A percentile compares a stretch with the other conserved stretches of the same genome.
Evolutionary conservation across 2,888 invertebrate species (phyloP).

Genomic region (Apotomis betuletana): DNA sequence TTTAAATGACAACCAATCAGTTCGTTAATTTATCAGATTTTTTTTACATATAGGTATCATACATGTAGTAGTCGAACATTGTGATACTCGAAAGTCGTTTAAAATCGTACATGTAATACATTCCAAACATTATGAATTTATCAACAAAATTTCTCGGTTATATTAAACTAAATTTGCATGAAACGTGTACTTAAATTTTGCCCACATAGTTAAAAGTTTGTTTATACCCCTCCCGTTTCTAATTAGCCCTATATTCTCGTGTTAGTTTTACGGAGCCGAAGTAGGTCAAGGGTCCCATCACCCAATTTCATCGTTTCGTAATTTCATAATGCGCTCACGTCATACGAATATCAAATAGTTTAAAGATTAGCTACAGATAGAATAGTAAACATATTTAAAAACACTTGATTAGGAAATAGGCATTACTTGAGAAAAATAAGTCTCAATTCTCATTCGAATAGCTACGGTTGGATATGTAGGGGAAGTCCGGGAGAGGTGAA

Average conservation of each 20-base stretch:
- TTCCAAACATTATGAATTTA: neutral
- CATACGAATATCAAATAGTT: slow-evolving; percentile 21
- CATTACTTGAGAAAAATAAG: too few species aligned
- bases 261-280: slow-evolving; percentile 12
- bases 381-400: neutral
- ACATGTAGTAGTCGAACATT: too few species aligned
- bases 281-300: slow-evolving; percentile 68
- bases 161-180: neutral
- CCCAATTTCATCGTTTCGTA: slow-evolving; percentile 62
- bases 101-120: neutral
- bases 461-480: too few species aligned
- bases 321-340: slow-evolving; percentile 45
- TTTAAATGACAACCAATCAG: too few species aligned
- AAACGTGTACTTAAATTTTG: neutral
- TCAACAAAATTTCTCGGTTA: neutral
- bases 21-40: too few species aligned
- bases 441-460: too few species aligned
- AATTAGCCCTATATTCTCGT: slow-evolving; percentile 10
- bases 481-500: too few species aligned
- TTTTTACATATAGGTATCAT: too few species aligned
- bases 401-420: too few species aligned
- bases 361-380: slow-evolving; percentile 39
- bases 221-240: neutral
- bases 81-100: too few species aligned
- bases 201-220: slow-evolving; percentile 2